These are phyloP conservation scores for Acanthurus lineatus DNA, from an alignment of 2,797 vertebrate species.

Conservation along the genomic window DNA sequence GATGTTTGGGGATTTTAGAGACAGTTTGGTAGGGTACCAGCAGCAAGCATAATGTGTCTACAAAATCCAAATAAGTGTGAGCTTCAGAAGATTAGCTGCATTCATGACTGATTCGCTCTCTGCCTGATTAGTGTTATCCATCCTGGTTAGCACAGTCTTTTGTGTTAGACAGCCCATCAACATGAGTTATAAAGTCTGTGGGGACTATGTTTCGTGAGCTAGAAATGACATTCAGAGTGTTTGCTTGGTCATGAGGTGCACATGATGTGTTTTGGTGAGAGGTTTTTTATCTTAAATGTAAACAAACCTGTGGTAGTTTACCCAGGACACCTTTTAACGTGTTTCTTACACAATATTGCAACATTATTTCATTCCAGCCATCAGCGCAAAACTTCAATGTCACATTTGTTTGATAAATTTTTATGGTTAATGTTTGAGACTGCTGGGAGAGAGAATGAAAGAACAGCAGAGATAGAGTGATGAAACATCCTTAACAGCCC, in stretches of 20 bases:
- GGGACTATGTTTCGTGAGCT: not conserved
- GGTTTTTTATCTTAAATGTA: not conserved
- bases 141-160: not conserved
- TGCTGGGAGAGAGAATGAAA: slow-evolving; percentile 13
- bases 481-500: slow-evolving; percentile 38
- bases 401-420: slow-evolving; percentile 13
- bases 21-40: not conserved
- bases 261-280: not conserved
- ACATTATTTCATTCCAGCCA: not conserved
- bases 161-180: slow-evolving; percentile 2
- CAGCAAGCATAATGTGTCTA: slow-evolving; percentile 13
- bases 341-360: not conserved
- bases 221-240: not conserved
- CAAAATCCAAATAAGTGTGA: slow-evolving; percentile 14
- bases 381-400: not conserved
- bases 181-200: not conserved
- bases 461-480: slow-evolving; percentile 37
- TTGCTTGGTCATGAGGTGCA: not conserved
- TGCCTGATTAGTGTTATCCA: slow-evolving; percentile 23
- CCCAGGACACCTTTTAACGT: not conserved
- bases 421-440: slow-evolving; percentile 13
- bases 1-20: not conserved
- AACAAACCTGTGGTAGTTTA: not conserved
- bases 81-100: slow-evolving; percentile 19
- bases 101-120: slow-evolving; percentile 4